Base-by-base conservation (phyloP, 2,888 invertebrate genomes). In the Drosophila rellima region DNA sequence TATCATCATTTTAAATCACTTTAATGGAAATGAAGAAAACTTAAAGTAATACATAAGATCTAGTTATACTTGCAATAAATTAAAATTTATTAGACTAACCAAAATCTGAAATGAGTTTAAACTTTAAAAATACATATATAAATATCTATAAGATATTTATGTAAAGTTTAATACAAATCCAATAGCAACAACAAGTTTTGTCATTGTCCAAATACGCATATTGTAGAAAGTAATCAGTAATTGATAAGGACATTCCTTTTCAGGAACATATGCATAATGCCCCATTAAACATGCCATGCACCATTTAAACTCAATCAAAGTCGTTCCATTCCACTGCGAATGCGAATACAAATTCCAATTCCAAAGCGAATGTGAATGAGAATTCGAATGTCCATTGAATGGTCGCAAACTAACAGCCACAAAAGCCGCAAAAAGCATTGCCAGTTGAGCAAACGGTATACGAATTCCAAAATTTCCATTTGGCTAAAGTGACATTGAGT, bases 251-350 rank as follows among this genome's bases (percentile, higher is more conserved):
- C 15, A 20, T 42, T 31, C 45, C 13, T 8, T 0, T n/a, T 17
- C 33, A 20, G 33, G 15, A 17, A 23, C 63, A 33, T 44, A 39
- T 31, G 54, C 17, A 45, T 23, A 50, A 63, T 42, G 74, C 42
- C n/a, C 67, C 85, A 84, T 84, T 82, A 70, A 42, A 37, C 69
- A 33, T 51, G 55, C 37, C 59, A 63, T 66, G 81, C 69, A 68
- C 66, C 78, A 82, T 80, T 85, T 82, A 48, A 82, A 73, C 62
- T 76, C 76, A 76, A 73, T 85, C 82, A 82, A 73, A 78, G 78
- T 59, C 69, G 56, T 57, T 74, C 66, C 59, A 60, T 54, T 62
- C 48, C 54, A 65, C 78, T 68, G 77, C 23, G n/a, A 60, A 61
- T 45, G 47, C 45, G n/a, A 35, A n/a, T 68, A 74, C 23, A 8